phyloP scores from a whole-genome alignment of 2,113 vertebrate species.

The Oplegnathus fasciatus region DNA sequence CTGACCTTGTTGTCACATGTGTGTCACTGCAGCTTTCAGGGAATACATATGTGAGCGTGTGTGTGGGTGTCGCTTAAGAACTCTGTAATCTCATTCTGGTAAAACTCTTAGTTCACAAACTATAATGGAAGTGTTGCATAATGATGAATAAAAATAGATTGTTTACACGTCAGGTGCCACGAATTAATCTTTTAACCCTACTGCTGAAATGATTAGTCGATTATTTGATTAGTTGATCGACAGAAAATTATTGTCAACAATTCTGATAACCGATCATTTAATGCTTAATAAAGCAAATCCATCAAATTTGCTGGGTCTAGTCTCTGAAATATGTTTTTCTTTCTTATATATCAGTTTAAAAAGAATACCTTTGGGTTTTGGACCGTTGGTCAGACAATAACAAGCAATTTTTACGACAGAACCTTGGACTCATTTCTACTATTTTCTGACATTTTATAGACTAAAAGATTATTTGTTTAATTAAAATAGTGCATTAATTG shows the following conservation, averaged over 20 bases:
- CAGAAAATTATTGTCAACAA: neutral
- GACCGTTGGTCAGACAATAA: neutral
- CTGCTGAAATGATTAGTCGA: neutral
- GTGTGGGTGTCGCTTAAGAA: neutral
- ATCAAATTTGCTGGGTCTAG: neutral
- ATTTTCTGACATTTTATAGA: neutral
- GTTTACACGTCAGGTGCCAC: neutral
- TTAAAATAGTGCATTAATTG: neutral
- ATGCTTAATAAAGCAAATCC: neutral
- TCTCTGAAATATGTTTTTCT: neutral
- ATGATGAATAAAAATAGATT: neutral
- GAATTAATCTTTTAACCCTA: neutral
- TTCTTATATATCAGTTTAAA: neutral
- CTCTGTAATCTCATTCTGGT: neutral
- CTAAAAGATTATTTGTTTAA: neutral
- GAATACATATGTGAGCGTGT: slow-evolving; percentile 4
- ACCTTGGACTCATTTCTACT: neutral
- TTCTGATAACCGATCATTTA: neutral
- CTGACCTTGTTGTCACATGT: slow-evolving; percentile 60
- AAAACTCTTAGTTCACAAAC: neutral
- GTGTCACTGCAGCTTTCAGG: slow-evolving; percentile 20
- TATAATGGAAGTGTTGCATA: neutral
- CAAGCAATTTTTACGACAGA: neutral
- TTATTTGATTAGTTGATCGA: neutral
- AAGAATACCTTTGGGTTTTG: neutral